Evolutionary conservation across 1,140 invertebrate genomes (phyloP), one percentile per base, ranked within the genome.

Genomic region (Venturia canescens): DNA sequence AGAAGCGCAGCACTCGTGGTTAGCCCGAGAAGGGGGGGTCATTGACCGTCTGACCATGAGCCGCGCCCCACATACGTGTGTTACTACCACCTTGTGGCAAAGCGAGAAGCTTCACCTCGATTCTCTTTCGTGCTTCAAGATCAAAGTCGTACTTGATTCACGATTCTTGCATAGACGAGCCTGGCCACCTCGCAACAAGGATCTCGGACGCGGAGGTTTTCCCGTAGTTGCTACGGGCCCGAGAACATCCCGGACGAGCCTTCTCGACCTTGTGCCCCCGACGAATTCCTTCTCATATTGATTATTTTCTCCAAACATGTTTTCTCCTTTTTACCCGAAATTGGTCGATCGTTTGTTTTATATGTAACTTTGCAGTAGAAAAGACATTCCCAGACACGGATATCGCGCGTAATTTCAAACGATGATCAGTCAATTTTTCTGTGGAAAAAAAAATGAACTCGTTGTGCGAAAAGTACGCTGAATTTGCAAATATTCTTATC

Each of bases 21-120:
- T 74, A 60, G 82, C 78, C 44, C 26, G 50, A 66, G 38, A 77
- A 16, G 18, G 67, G n/a, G 83, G 81, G 88, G 85, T 90, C 89
- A 86, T 86, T 89, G 89, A 90, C 89, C 87, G 88, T 89, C 88
- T 90, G 89, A 90, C 89, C 89, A 89, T 89, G 89, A 89, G 89
- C 88, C 88, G 88, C 89, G 88, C 89, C 89, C 89, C 87, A 87
- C 86, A 89, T 50, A 63, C 75, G 50, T 69, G 66, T 15, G 4
- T 60, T 48, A 31, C 31, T 70, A 79, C 80, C 80, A 81, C 81
- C 77, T 77, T 66, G 75, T 77, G 31, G 57, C 80, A 78, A 74
- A 50, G 67, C 78, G 50, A 44, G 38, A 72, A 70, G 53, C 31
- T 80, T 72, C 50, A 29, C 70, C 67, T 78, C 48, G 67, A 71